These are phyloP conservation scores for Mallotus villosus DNA, from an alignment of 2,797 vertebrate species.

Conservation along the genomic window DNA sequence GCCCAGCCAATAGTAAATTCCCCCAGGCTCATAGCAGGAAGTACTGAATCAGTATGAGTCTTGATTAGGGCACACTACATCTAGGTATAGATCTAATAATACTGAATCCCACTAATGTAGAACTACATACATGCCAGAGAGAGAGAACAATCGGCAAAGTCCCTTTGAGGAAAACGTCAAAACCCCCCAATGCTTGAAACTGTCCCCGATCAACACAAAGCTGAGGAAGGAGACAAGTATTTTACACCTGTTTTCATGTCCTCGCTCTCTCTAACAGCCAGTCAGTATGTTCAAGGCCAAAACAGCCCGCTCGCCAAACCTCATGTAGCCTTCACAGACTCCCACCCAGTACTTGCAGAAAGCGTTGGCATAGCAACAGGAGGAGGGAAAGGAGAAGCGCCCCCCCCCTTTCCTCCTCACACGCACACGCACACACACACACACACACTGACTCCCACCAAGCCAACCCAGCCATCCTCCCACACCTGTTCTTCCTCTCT, in stretches of 20 bases:
- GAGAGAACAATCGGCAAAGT: no score
- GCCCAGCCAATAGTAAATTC: no score
- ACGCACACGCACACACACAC: neutral
- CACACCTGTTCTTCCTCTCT: no score
- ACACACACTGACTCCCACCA: no score
- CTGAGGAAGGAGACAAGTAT: neutral
- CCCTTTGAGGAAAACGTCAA: neutral
- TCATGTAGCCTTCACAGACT: conserved; percentile 19
- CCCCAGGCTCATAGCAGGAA: neutral
- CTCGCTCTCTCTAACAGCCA: conserved; percentile 15
- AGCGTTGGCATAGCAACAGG: conserved; percentile 49
- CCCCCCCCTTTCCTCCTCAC: neutral
- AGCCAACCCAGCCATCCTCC: neutral
- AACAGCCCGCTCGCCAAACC: conserved; percentile 9
- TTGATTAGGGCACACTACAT: neutral
- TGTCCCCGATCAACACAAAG: neutral
- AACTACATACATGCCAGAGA: no score
- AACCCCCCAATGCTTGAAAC: no score
- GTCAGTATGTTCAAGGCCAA: conserved; percentile 34
- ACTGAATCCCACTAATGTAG: no score
- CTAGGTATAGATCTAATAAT: neutral
- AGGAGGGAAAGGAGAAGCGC: conserved; percentile 11
- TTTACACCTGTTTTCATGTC: neutral
- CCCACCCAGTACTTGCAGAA: conserved; percentile 27
- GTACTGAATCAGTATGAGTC: neutral